These are phyloP conservation scores for Tretioscincus oriximinensis DNA, from an alignment of 2,113 vertebrate genomes.

Conservation along the genomic window DNA sequence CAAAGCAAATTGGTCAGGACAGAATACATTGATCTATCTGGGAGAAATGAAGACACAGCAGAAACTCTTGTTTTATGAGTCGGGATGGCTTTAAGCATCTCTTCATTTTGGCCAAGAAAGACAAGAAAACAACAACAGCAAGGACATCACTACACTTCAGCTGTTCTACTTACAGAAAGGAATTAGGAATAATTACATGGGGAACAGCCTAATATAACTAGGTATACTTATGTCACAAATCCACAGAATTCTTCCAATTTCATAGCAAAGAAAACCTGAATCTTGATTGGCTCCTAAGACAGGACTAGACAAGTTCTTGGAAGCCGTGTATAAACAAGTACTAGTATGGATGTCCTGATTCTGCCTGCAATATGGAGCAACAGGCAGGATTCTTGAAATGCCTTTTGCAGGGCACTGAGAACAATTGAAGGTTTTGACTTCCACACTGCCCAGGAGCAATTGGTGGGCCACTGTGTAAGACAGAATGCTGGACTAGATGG, in stretches of 20 bases:
- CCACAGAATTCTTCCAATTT: not conserved
- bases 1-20: conserved; percentile 58
- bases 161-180: not conserved
- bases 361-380: too few species aligned
- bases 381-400: too few species aligned
- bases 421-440: too few species aligned
- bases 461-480: too few species aligned
- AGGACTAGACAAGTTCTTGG: too few species aligned
- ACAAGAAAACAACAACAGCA: not conserved
- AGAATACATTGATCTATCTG: conserved; percentile 62
- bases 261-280: not conserved
- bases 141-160: not conserved
- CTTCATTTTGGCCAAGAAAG: not conserved
- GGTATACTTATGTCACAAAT: not conserved
- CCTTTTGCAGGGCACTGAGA: too few species aligned
- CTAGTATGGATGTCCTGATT: too few species aligned
- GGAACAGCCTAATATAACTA: not conserved
- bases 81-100: conserved; percentile 20
- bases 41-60: conserved; percentile 64
- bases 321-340: too few species aligned
- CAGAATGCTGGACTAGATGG: too few species aligned
- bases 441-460: too few species aligned
- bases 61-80: conserved; percentile 43
- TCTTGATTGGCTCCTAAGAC: not conserved
- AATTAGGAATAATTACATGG: not conserved